phyloP scores from a whole-genome alignment of 2,797 vertebrate genomes.

The Thaleichthys pacificus region DNA sequence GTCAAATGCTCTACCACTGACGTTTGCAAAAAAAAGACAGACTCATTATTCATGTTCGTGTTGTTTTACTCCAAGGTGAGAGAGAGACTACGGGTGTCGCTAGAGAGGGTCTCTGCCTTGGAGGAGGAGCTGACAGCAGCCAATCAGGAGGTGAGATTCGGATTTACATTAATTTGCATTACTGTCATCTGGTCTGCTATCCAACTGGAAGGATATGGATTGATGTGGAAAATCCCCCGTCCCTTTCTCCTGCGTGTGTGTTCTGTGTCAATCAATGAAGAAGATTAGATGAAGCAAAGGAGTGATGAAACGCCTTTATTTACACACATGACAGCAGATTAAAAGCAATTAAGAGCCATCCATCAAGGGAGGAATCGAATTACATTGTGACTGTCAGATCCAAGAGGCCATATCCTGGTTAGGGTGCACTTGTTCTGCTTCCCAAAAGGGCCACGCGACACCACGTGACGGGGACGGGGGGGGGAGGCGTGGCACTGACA shows the following conservation, averaged over 20 bases:
- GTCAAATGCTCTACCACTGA: neutral
- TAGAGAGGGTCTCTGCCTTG: constrained; percentile 97
- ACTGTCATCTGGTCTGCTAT: neutral
- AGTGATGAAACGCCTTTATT: neutral
- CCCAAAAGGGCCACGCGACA: no score
- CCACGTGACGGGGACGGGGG: neutral
- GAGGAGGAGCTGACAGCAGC: constrained; percentile 97
- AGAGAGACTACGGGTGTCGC: constrained; percentile 95
- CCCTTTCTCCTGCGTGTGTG: neutral
- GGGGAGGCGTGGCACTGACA: neutral
- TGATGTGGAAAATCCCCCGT: neutral
- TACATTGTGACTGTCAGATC: neutral
- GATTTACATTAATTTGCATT: neutral
- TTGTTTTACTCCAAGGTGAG: constrained; percentile 82
- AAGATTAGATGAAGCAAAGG: neutral
- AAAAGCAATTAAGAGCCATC: neutral
- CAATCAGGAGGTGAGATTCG: constrained; percentile 93
- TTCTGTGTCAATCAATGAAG: neutral
- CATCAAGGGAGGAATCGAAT: neutral
- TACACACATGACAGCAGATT: neutral
- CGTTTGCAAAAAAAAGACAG: neutral
- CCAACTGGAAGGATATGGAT: neutral
- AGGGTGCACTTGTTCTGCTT: neutral
- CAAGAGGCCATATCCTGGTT: neutral
- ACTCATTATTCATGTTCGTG: neutral